Evolutionary conservation across 2,113 vertebrate genomes (phyloP).

Genomic region (Dipodomys merriami): DNA sequence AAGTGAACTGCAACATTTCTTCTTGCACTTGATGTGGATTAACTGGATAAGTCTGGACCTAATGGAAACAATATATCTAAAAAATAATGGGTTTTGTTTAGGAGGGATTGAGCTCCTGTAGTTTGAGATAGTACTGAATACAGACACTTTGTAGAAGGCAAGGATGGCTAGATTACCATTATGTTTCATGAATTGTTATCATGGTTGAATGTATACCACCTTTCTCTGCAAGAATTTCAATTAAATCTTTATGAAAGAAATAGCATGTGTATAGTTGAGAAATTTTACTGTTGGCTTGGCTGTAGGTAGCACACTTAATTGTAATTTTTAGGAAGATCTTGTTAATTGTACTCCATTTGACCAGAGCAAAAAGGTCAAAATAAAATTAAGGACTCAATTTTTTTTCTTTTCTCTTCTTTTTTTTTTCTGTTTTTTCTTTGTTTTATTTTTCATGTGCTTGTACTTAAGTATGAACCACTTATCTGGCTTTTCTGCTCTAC

Average conservation of each 20-base stretch:
- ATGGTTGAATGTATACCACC: neutral
- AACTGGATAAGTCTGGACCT: neutral
- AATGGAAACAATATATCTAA: neutral
- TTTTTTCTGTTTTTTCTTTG: no score
- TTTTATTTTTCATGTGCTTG: no score
- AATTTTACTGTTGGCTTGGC: constrained; percentile 20
- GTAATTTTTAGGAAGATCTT: neutral
- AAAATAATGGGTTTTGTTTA: neutral
- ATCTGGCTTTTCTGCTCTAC: no score
- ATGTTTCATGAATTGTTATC: neutral
- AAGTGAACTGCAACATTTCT: neutral
- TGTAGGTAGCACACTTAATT: neutral
- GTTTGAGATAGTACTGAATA: neutral
- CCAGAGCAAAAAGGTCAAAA: constrained; percentile 19
- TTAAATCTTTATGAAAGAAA: neutral
- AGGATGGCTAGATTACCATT: neutral
- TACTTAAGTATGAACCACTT: no score
- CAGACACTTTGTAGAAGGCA: neutral
- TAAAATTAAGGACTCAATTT: neutral
- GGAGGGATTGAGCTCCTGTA: neutral
- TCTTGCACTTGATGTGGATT: neutral
- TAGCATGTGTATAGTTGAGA: neutral
- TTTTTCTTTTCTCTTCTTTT: neutral
- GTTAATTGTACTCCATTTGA: neutral
- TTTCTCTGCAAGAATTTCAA: neutral